Conservation (phyloP, 2,888 invertebrate species). For the Oscheius sp. region DNA sequence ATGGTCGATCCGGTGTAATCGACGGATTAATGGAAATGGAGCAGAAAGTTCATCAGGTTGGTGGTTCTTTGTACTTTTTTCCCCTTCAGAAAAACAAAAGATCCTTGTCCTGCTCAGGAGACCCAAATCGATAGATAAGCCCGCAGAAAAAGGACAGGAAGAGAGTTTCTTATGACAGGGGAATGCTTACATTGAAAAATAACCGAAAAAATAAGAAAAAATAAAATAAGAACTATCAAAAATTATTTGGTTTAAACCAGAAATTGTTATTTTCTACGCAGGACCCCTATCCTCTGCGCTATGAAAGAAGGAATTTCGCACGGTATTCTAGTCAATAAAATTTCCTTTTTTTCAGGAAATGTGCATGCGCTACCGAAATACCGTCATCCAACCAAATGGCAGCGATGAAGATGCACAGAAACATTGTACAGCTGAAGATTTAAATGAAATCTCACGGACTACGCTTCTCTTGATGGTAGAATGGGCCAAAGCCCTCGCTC, state of each 20-base stretch:
- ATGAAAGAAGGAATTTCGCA: neutral
- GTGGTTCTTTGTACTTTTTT: neutral
- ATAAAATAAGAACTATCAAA: too few species aligned
- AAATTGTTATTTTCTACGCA: too few species aligned
- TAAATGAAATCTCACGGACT: slow-evolving; percentile 71
- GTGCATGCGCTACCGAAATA: slow-evolving; percentile 62
- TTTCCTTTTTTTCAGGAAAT: slow-evolving; percentile 49
- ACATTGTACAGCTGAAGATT: slow-evolving; percentile 64
- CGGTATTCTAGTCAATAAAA: too few species aligned
- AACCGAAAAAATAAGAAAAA: too few species aligned
- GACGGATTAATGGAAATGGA: slow-evolving; percentile 71
- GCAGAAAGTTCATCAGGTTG: slow-evolving; percentile 57
- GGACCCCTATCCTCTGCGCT: neutral
- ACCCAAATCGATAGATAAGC: too few species aligned
- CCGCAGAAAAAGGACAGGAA: too few species aligned
- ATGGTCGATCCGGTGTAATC: slow-evolving; percentile 53
- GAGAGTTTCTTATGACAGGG: too few species aligned
- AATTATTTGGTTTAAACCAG: too few species aligned
- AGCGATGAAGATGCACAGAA: slow-evolving; percentile 31
- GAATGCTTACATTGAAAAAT: too few species aligned
- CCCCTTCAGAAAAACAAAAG: neutral
- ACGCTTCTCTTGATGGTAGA: slow-evolving; percentile 72
- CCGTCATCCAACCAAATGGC: slow-evolving; percentile 44
- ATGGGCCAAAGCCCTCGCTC: slow-evolving; percentile 69
- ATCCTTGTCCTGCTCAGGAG: too few species aligned